Conservation (phyloP, 2,888 invertebrate genomes). For the Torymus texanus region DNA sequence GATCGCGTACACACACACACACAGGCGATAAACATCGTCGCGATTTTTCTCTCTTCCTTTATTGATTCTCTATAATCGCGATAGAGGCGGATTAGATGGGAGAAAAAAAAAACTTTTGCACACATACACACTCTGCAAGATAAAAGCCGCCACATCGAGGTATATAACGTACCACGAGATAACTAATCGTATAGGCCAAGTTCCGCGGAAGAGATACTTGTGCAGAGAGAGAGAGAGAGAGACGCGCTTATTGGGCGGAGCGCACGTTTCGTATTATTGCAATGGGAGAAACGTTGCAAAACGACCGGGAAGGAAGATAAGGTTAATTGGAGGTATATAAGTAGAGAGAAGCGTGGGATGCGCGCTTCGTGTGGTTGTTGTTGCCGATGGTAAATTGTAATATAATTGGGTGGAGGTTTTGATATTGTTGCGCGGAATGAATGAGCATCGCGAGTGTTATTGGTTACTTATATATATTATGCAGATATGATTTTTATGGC, state of each 20-base stretch:
- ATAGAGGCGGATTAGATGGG: conserved; percentile 5
- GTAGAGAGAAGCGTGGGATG: neutral
- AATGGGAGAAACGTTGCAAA: neutral
- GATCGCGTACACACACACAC: neutral
- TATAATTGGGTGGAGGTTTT: too few species aligned
- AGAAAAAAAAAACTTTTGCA: neutral
- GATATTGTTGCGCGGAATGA: too few species aligned
- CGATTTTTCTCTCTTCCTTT: conserved; percentile 4
- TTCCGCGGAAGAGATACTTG: too few species aligned
- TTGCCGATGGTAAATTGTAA: too few species aligned
- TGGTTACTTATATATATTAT: too few species aligned
- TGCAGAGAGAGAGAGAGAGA: too few species aligned
- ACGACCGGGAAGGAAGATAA: neutral
- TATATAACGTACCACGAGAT: conserved; percentile 10
- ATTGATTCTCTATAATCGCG: conserved; percentile 28
- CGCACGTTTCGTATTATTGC: neutral
- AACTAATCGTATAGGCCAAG: conserved; percentile 10
- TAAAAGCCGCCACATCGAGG: conserved; percentile 1
- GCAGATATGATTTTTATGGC: too few species aligned
- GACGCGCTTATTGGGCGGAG: neutral
- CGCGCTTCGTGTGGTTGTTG: too few species aligned
- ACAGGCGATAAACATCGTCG: conserved; percentile 7
- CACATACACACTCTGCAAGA: neutral
- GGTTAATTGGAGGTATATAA: conserved; percentile 11
- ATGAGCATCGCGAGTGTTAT: too few species aligned